Evolutionary conservation across 2,113 vertebrate species (phyloP).

Genomic region (Sylvia atricapilla): DNA sequence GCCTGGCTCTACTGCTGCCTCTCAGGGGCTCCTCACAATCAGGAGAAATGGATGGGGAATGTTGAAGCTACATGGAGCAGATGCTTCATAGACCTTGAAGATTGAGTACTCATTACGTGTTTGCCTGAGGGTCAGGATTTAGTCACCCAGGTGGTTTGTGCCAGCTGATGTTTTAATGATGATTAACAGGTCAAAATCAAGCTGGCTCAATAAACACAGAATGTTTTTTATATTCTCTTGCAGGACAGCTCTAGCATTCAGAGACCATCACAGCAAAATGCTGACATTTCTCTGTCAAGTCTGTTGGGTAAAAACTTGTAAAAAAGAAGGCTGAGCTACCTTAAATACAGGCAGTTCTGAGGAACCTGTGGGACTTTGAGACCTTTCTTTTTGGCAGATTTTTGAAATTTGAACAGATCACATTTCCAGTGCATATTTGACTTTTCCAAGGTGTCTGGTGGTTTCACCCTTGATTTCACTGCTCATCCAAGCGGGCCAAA

Average conservation of each 20-base stretch:
- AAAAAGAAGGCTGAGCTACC: not conserved
- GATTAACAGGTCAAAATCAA: not conserved
- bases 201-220: not conserved
- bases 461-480: not conserved
- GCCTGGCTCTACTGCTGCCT: not conserved
- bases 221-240: not conserved
- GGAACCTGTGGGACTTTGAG: not conserved
- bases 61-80: not conserved
- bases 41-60: not conserved
- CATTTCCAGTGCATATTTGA: not conserved
- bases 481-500: not conserved
- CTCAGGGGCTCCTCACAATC: not conserved
- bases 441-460: not conserved
- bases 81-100: not conserved
- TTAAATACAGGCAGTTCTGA: not conserved
- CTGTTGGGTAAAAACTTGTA: not conserved
- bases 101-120: conserved; percentile 7
- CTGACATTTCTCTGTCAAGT: not conserved
- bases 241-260: not conserved
- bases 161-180: not conserved
- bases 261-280: not conserved
- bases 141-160: not conserved
- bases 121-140: conserved; percentile 27
- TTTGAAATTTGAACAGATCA: not conserved
- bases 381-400: not conserved